phyloP scores from a whole-genome alignment of 2,888 invertebrate genomes.

The Rhorus exstirpatorius region DNA sequence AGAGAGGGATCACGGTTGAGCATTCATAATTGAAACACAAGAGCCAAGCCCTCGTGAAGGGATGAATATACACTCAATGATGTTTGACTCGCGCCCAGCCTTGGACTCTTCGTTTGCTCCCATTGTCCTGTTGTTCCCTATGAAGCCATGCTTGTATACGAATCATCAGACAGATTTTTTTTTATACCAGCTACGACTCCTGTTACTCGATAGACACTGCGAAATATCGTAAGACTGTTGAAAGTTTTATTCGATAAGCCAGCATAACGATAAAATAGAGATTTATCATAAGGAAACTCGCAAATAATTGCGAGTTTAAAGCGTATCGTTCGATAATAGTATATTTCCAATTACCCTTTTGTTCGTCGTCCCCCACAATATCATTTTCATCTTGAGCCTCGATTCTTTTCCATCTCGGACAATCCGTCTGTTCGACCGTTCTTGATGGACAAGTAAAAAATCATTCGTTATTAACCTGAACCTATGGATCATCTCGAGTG shows the following conservation, averaged over 20 bases:
- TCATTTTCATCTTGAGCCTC: conserved; percentile 23
- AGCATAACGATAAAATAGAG: not conserved
- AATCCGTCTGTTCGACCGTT: conserved; percentile 1
- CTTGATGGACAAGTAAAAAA: conserved; percentile 1
- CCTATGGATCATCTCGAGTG: not conserved
- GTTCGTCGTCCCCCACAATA: conserved; percentile 33
- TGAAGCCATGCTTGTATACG: conserved; percentile 5
- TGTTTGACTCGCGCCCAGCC: conserved; percentile 26
- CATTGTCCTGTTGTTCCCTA: conserved; percentile 62
- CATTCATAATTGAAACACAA: conserved; percentile 73
- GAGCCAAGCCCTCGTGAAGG: conserved; percentile 50
- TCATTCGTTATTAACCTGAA: conserved; percentile 16
- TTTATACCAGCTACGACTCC: not conserved
- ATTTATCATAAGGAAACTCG: not conserved
- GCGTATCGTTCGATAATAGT: not conserved
- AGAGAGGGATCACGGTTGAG: conserved; percentile 58
- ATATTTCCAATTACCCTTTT: conserved; percentile 18
- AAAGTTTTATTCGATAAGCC: not conserved
- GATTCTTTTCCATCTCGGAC: not conserved
- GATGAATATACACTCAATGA: conserved; percentile 61
- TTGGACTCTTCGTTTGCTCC: conserved; percentile 73
- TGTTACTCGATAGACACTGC: conserved; percentile 24
- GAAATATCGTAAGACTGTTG: not conserved
- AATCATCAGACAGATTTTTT: conserved; percentile 1
- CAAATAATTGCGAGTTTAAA: too few relatives aligned